Percentiles rank a stretch among this genome's conserved stretches.
Conservation (phyloP, 2,113 vertebrate species). For the Turdus rufiventris region DNA sequence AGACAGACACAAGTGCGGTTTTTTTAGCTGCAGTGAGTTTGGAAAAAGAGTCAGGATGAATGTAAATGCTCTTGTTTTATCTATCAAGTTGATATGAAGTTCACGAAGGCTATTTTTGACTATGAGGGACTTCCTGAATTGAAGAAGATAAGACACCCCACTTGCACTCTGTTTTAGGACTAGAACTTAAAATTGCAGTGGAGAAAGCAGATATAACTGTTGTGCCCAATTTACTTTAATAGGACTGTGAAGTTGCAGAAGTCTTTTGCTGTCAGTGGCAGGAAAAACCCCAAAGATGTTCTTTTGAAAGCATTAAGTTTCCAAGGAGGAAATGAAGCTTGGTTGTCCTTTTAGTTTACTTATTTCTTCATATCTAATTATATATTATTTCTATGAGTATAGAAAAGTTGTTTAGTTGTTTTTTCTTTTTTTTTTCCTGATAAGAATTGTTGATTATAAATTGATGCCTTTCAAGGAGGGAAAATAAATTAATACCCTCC, state of each 20-base stretch:
- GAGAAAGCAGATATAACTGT: neutral
- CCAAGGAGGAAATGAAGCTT: neutral
- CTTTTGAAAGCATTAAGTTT: neutral
- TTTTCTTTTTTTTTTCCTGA: neutral
- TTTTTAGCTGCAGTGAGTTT: neutral
- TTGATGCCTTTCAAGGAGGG: neutral
- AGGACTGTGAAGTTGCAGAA: neutral
- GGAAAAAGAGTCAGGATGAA: neutral
- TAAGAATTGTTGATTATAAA: neutral
- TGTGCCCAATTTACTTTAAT: conserved; percentile 1
- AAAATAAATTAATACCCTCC: neutral
- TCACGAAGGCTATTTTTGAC: neutral
- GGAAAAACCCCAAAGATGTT: neutral
- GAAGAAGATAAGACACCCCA: neutral
- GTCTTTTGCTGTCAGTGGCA: neutral
- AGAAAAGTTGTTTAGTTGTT: no score
- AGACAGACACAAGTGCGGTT: neutral
- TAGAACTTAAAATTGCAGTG: conserved; percentile 9
- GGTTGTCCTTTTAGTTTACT: neutral
- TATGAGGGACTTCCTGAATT: neutral
- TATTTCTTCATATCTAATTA: neutral
- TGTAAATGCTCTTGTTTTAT: neutral
- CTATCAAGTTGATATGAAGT: neutral
- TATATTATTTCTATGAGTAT: neutral
- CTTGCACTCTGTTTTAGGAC: conserved; percentile 1